Conservation (phyloP, 2,113 vertebrate species). For the Globicephala melas region DNA sequence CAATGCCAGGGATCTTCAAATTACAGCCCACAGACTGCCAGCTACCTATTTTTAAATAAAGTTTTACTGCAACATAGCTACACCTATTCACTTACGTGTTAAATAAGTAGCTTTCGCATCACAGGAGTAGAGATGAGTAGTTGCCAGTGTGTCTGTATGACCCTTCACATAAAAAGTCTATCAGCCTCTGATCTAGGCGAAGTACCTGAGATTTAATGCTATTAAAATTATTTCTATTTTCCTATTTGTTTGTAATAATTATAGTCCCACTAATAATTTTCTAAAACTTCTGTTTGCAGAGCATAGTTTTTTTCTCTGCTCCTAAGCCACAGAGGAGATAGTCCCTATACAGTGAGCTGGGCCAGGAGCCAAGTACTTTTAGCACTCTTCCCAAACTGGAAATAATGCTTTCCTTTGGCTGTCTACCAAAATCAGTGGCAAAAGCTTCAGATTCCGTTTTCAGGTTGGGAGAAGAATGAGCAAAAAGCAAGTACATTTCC, state of each 20-base stretch:
- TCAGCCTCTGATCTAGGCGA: background rate
- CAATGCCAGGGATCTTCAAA: background rate
- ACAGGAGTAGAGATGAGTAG: background rate
- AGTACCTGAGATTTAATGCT: background rate
- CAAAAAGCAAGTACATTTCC: background rate
- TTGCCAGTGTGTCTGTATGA: background rate
- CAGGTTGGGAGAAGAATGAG: background rate
- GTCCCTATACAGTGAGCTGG: background rate
- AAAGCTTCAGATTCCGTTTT: conserved; percentile 27
- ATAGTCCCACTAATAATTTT: background rate
- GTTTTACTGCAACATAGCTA: background rate
- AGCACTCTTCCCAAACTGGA: background rate
- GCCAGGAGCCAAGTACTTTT: background rate
- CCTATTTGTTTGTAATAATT: background rate
- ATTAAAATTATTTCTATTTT: conserved; percentile 27
- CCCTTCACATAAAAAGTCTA: background rate
- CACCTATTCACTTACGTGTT: background rate
- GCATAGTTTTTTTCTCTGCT: background rate
- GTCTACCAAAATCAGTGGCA: background rate
- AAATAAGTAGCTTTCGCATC: background rate
- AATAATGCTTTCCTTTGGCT: conserved; percentile 26
- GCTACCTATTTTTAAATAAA: background rate
- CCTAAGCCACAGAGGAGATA: background rate
- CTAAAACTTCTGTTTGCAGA: background rate
- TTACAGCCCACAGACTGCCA: background rate